Base-by-base conservation (phyloP, 2,113 vertebrate species). In the Esox niger region DNA sequence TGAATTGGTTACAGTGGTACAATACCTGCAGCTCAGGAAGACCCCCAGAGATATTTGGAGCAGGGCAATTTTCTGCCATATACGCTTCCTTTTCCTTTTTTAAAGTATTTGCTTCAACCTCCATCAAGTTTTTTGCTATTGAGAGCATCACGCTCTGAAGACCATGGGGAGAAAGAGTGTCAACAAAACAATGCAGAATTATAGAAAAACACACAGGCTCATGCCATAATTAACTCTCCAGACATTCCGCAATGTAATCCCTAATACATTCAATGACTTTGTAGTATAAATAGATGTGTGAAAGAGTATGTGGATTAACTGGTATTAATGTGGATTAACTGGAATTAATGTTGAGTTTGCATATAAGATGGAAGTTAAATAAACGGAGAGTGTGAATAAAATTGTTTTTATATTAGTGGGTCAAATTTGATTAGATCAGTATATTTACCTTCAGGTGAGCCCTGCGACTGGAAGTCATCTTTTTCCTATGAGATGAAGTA, bases 361-460 rank as follows among this genome's bases (percentile, higher is more conserved):
- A 13, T 21, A n/a, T 15, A 4, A 46, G 43, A 46, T 46, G 17
- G n/a, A n/a, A 8, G 47, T n/a, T 8, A 6, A 21, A 49, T 38
- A 38, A 38, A 15, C 10, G 11, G 35, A 38, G 35, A 15, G 35
- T 13, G 15, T 13, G 35, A 38, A 38, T 13, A 38, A 38, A 38
- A 38, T 13, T 13, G 35, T 3, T 38, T 38, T 38, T 13, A 38
- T 38, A 38, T 38, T 38, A 13, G 11, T 13, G 11, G 35, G 35
- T 2, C 10, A 15, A 38, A 38, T 38, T 13, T 9, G 35, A 38
- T 38, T 38, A 38, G 35, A 38, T 38, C 35, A 21, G 47, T 21
- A 49, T 21, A 62, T 64, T 49, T 49, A 64, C 62, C 62, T 52
- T 64, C 26, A 64, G 62, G 5, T n/a, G 26, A 30, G 8, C 25